Conservation (phyloP, 2,888 invertebrate genomes). For the Melinopterus prodromus region DNA sequence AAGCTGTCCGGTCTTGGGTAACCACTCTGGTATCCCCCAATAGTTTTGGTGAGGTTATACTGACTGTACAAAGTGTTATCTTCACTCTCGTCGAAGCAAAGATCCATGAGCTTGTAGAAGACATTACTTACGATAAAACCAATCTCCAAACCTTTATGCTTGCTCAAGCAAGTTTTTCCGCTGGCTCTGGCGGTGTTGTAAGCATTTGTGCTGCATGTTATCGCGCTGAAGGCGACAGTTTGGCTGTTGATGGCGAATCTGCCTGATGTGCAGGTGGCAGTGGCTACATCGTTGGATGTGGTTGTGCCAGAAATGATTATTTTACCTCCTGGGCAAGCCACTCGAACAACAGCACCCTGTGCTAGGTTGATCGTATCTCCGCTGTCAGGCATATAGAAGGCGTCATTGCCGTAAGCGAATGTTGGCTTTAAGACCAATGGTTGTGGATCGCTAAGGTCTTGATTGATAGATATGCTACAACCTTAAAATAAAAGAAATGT, state of each 20-base stretch:
- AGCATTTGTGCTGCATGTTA: conserved; percentile 48
- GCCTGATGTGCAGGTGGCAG: conserved; percentile 39
- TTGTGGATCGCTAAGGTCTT: conserved; percentile 51
- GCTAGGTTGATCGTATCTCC: conserved; percentile 37
- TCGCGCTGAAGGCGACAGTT: conserved; percentile 54
- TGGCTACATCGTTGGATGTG: conserved; percentile 20
- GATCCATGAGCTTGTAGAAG: conserved; percentile 62
- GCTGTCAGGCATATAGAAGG: conserved; percentile 39
- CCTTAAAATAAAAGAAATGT: conserved; percentile 30
- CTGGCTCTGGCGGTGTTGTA: conserved; percentile 59
- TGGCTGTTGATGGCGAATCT: conserved; percentile 37
- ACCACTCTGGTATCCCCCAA: conserved; percentile 61
- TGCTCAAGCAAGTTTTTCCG: conserved; percentile 58
- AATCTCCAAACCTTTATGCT: conserved; percentile 57
- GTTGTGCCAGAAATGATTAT: conserved; percentile 30
- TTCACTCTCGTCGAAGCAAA: conserved; percentile 64
- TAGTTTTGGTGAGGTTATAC: conserved; percentile 61
- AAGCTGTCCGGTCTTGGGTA: conserved; percentile 60
- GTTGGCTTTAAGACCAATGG: conserved; percentile 48
- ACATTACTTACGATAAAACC: conserved; percentile 61
- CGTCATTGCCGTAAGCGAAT: conserved; percentile 32
- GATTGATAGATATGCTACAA: conserved; percentile 46
- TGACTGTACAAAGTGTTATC: conserved; percentile 65
- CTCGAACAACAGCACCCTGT: conserved; percentile 34
- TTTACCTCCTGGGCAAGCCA: conserved; percentile 41